These are phyloP conservation scores for Chloebia gouldiae DNA, from an alignment of 2,113 vertebrate species.

Conservation along the genomic window DNA sequence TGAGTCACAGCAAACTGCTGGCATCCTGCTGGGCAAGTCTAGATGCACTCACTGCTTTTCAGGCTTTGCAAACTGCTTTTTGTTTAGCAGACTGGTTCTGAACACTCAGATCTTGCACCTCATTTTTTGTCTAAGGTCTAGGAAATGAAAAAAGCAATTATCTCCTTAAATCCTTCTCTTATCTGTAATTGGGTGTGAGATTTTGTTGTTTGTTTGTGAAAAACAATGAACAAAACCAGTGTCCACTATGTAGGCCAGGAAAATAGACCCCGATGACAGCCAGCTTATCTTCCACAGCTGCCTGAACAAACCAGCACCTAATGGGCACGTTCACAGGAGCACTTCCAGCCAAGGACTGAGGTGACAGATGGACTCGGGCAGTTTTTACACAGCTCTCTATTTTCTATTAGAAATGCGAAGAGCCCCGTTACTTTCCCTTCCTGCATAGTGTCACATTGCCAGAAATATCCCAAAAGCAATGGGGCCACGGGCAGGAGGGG, in stretches of 20 bases:
- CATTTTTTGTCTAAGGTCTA: neutral
- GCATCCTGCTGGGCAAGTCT: neutral
- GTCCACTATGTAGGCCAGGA: neutral
- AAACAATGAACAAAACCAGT: neutral
- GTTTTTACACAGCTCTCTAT: neutral
- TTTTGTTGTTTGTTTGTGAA: slow-evolving; percentile 2
- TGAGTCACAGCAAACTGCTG: neutral
- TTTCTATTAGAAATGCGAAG: neutral
- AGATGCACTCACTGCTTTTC: neutral
- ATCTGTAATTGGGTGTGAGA: slow-evolving; percentile 30
- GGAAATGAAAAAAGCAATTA: slow-evolving; percentile 38
- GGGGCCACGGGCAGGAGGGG: neutral
- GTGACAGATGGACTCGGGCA: rapidly evolving
- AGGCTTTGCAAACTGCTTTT: neutral
- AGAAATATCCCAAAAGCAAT: neutral
- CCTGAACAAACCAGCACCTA: neutral
- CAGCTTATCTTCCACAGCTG: slow-evolving; percentile 45
- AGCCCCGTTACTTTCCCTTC: neutral
- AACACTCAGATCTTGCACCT: neutral
- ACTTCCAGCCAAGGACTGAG: neutral
- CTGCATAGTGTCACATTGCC: neutral
- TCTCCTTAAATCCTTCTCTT: neutral
- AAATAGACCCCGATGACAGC: neutral
- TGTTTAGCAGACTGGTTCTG: neutral
- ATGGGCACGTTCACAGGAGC: neutral